Evolutionary conservation across 1,140 invertebrate species (phyloP), one percentile per base, ranked within the genome.

Genomic region (Babylonia areolata): DNA sequence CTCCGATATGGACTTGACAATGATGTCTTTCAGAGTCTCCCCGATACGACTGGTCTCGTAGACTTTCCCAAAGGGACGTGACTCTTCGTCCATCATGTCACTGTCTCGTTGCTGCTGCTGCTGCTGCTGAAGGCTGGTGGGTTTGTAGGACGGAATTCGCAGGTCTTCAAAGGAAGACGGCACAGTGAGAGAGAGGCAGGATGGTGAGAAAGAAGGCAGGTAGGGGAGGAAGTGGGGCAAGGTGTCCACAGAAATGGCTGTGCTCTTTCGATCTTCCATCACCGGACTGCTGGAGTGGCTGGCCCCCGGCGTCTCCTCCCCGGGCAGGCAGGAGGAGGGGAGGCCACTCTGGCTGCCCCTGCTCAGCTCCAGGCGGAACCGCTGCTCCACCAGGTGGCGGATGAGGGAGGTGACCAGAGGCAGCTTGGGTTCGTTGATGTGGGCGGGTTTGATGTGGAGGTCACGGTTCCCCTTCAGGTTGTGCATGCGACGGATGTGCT

Each of bases 111-210:
- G 31, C 17, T 40, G 77, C 64, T 84, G 82, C 64, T 84, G 81
- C 31, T 40, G 82, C 73, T 81, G 37, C 23, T 69, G 81, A 75
- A 33, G 23, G 82, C 86, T 87, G 69, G 86, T 86, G 33, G 97
- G 97, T 92, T 97, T 97, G 95, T 97, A 98, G 96, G 97, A 97
- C 96, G 97, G 97, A 97, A 98, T 97, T 95, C 88, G 87, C 75
- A 91, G 86, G 69, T 89, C 88, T 81, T 87, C 73, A 81, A 82
- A 54, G 51, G 71, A 78, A 83, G 69, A 85, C 46, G 84, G 77
- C 54, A 81, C 77, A 33, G 75, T 39, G n/a, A 77, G 37, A 28
- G 84, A n/a, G 46, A 85, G 84, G 84, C 77, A 85, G 71, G 64
- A 85, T 3, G 86, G 86, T 31, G 86, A 84, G 46, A 88, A 87